Base-by-base conservation (phyloP, 2,888 invertebrate genomes). In the Maniola hyperantus region DNA sequence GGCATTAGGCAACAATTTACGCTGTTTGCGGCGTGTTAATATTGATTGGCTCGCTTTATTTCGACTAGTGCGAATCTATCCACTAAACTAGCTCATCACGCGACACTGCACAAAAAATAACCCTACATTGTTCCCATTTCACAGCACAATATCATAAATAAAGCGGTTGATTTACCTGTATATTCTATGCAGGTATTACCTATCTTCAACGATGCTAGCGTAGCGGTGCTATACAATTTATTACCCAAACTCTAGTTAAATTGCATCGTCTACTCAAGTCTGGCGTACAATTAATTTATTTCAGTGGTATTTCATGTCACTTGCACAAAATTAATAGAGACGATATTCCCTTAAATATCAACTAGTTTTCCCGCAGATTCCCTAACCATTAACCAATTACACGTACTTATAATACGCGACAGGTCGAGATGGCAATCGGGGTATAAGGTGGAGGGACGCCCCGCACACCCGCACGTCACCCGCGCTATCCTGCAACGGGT, bases 21-120 rank as follows among this genome's bases (percentile, higher is more conserved):
- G 91, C 91, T 91, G 92, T 91, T 92, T 91, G 92, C 86, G 91
- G 92, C 87, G 91, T 92, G 91, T 92, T 91, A 90, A 91, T 92
- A 92, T 92, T 92, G 92, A 92, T 92, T 91, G 91, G 91, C 89
- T 89, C 88, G 91, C 91, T 91, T 91, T 92, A 92, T 91, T 92
- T 90, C 87, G 88, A 88, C 90, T 88, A 85, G 85, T 84, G 87
- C 85, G 85, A 87, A 88, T 89, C 88, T 87, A 89, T 89, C 83
- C 83, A 81, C 84, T 80, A 83, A 87, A 88, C 85, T 85, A 82
- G 78, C 79, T 81, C 79, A 76, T 76, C 77, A 74, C 71, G 71
- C 70, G 71, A 72, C 66, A 67, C 68, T 70, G 50, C 61, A 66
- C 55, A 55, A 65, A 63, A 53, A 59, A 60, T 48, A 48, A 55